Base-by-base conservation (phyloP, 2,888 invertebrate species). In the Syrista parreyssii region DNA sequence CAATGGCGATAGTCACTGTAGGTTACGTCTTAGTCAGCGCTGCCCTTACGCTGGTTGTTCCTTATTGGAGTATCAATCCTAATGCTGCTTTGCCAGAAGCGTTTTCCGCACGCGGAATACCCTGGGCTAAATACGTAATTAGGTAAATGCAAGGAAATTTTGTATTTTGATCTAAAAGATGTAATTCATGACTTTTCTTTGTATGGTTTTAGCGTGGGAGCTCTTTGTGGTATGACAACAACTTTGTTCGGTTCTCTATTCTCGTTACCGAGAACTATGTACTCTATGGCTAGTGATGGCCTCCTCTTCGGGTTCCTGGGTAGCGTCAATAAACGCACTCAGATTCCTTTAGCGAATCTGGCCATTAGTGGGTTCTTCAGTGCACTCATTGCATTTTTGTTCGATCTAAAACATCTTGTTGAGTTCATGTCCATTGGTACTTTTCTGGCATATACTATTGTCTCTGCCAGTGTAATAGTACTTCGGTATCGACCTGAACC, bases 361-460 rank as follows among this genome's bases (percentile, higher is more conserved):
- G 93, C 95, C 6, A 94, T 97, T 77, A 95, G 96, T n/a, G 97
- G 97, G 0, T 82, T 96, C 30, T 92, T 95, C 35, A 96, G 96
- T 74, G 96, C 96, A 1, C 78, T 96, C 0, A 95, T 98, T 82
- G 97, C 98, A 6, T 92, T 98, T 69, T 90, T 98, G 68, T 97
- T 98, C 87, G 98, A 98, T 91, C 93, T 98, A 84, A 95, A 97
- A 85, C 97, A 97, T 84, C 92, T 98, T 71, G 97, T 98, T 0
- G 98, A 98, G 89, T 98, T 98, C 89, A 97, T 98, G 97, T 98
- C 98, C 1, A 98, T 98, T 87, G 97, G 97, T 0, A 97, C 97
- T 0, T 92, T 97, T 75, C 91, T 97, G 85, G 97, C 97, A 0
- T 98, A 98, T 89, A 97, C 97, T 2, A 97, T 98, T 81, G 98